phyloP scores from a whole-genome alignment of 2,113 vertebrate species.

The Cyanistes caeruleus region DNA sequence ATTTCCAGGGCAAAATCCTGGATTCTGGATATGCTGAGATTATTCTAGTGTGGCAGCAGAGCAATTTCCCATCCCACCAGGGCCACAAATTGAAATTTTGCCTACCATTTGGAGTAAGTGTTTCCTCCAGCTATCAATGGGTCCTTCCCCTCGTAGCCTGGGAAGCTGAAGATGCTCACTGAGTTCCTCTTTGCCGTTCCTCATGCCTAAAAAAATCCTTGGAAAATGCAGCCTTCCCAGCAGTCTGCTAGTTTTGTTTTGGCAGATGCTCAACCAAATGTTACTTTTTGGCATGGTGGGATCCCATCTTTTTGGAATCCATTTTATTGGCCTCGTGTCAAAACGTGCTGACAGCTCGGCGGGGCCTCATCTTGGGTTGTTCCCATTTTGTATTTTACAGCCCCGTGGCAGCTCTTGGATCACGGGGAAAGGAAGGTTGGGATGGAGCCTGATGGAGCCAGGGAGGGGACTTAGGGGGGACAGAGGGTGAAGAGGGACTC shows the following conservation, averaged over 20 bases:
- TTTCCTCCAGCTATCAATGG: not conserved
- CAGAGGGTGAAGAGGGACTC: not conserved
- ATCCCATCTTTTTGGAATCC: not conserved
- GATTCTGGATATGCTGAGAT: not conserved
- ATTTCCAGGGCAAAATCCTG: not conserved
- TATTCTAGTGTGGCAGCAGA: not conserved
- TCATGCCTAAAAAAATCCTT: not conserved
- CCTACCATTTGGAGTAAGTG: not conserved
- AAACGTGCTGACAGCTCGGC: not conserved
- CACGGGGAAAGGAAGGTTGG: not conserved
- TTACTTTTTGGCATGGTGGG: not conserved
- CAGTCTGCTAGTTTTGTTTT: constrained; percentile 36
- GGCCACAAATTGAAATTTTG: not conserved
- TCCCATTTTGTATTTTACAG: not conserved
- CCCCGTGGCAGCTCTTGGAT: not conserved
- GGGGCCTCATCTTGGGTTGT: not conserved
- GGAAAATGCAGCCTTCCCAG: not conserved
- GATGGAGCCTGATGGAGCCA: not conserved
- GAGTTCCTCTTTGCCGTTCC: not conserved
- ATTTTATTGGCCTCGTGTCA: not conserved
- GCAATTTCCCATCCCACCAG: not conserved
- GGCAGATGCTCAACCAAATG: constrained; percentile 54
- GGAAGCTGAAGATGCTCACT: not conserved
- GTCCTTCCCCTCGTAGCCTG: not conserved
- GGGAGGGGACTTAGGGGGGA: not conserved